Evolutionary conservation across 2,888 invertebrate species (phyloP).

Genomic region (Drosophila dives): DNA sequence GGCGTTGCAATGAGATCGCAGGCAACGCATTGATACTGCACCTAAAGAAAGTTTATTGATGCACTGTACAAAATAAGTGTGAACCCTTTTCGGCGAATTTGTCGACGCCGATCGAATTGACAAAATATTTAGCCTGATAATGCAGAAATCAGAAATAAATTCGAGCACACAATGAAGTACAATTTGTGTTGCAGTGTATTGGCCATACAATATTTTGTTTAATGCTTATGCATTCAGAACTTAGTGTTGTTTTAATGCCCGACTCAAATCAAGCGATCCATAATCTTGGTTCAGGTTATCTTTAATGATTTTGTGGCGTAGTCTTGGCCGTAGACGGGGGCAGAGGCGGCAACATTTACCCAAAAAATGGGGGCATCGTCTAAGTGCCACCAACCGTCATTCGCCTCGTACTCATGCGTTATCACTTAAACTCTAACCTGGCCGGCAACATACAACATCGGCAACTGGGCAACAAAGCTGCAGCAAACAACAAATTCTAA

Average conservation of each 20-base stretch:
- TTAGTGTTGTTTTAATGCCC: conserved; percentile 33
- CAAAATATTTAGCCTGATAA: conserved; percentile 4
- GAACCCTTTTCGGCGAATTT: conserved; percentile 33
- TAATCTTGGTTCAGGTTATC: conserved; percentile 66
- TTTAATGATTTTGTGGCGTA: conserved; percentile 41
- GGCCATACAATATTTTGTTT: conserved; percentile 8
- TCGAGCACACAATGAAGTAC: not conserved
- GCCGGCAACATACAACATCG: conserved; percentile 25
- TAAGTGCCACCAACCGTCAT: conserved; percentile 8
- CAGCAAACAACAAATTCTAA: conserved; percentile 11
- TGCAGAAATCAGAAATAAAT: too few relatives aligned
- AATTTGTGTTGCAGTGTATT: conserved; percentile 42
- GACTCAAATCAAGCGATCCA: conserved; percentile 48
- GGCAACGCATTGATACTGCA: conserved; percentile 46
- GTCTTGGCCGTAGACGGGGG: conserved; percentile 3
- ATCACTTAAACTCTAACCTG: conserved; percentile 47
- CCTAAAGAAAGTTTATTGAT: conserved; percentile 36
- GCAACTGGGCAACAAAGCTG: conserved; percentile 27
- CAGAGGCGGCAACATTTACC: not conserved
- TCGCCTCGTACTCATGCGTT: conserved; percentile 17
- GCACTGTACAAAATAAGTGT: conserved; percentile 55
- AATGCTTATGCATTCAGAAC: conserved; percentile 40
- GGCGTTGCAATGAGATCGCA: conserved; percentile 14
- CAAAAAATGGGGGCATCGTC: conserved; percentile 39
- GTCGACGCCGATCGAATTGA: not conserved